A percentile compares a stretch with the other conserved stretches of the same genome.
phyloP scores from a whole-genome alignment of 2,113 vertebrate genomes.

The Anguilla rostrata region DNA sequence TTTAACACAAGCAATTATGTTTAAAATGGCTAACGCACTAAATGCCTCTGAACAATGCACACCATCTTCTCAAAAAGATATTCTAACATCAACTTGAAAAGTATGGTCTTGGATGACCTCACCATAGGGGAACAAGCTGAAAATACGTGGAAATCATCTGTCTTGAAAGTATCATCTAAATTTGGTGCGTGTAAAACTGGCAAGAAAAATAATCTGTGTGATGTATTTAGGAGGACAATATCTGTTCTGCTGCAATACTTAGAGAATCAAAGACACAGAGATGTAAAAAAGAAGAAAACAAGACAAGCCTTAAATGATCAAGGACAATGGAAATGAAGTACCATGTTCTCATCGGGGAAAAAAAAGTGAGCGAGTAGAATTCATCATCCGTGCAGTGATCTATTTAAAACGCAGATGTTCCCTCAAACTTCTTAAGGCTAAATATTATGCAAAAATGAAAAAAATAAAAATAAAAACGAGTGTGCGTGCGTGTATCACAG shows the following conservation, averaged over 20 bases:
- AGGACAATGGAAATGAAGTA: background rate
- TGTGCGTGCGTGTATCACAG: background rate
- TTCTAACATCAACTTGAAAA: background rate
- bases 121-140: background rate
- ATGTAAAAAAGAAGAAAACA: background rate
- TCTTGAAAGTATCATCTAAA: background rate
- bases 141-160: background rate
- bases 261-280: background rate
- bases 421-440: background rate
- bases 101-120: background rate
- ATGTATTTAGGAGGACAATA: background rate
- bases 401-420: background rate
- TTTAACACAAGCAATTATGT: background rate
- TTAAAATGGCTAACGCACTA: background rate
- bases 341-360: background rate
- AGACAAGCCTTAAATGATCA: background rate
- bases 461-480: background rate
- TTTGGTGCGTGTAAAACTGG: background rate
- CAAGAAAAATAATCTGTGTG: background rate
- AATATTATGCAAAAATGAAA: no score
- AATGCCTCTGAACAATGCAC: background rate
- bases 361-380: background rate
- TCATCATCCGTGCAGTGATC: background rate
- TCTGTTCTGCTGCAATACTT: background rate
- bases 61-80: background rate